Base-by-base conservation (phyloP, 2,113 vertebrate species). In the Sebastes schlegelii region DNA sequence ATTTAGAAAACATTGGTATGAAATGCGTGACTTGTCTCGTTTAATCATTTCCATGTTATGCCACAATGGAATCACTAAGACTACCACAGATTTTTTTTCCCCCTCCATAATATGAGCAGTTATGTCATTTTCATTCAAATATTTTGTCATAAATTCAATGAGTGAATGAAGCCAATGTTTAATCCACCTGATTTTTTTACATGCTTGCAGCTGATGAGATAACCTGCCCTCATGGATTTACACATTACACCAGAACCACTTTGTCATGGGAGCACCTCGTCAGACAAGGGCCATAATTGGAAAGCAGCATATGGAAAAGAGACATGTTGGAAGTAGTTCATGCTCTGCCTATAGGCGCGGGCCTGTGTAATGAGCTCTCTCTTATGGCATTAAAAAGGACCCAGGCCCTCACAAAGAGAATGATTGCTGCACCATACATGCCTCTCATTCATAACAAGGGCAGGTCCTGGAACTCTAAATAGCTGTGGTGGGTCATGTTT, bases 361-460 rank as follows among this genome's bases (percentile, higher is more conserved):
- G 57, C 74, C 80, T 13, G 54, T 83, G 90, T 85, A 86, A 92
- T 83, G 76, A 88, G 84, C 69, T 84, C 79, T 80, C 87, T 90
- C 58, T 88, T 72, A 79, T 67, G 79, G 55, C 68, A 90, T 85
- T 93, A 91, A 91, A 87, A 91, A 34, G 34, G 54, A 77, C 62
- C 69, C 82, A 54, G 68, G 54, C 81, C 52, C 51, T 80, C 68
- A 55, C 65, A 76, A 21, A 80, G 68, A 76, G 82, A 80, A 81
- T 92, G 84, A 93, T 92, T 87, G 83, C 94, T 89, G 87, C 92
- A 88, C 88, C 85, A 89, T 90, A 74, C 86, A 92, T 88, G 74
- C 74, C 46, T 90, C 79, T 88, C 83, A 86, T 86, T 90, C 85
- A 88, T 83, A 74, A 87, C 87, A 88, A 82, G 85, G 69, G 78